Conservation (phyloP, 2,113 vertebrate species). For the Rhinopomastus cyanomelas region DNA sequence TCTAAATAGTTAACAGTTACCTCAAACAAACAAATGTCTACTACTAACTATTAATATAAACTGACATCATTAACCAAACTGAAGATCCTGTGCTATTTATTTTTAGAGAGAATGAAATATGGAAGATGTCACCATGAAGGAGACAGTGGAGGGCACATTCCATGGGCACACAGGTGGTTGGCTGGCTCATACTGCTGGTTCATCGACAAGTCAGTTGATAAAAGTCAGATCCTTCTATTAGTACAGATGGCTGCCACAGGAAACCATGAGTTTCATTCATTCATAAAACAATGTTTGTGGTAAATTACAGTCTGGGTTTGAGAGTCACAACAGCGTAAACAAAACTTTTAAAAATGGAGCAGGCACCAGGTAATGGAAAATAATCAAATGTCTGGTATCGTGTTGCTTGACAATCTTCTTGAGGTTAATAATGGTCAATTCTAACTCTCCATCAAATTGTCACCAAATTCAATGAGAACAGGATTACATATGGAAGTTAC, state of each 20-base stretch:
- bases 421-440: neutral
- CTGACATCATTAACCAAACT: neutral
- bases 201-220: neutral
- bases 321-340: neutral
- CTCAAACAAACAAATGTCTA: neutral
- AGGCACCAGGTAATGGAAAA: neutral
- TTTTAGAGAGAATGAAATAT: neutral
- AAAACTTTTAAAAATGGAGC: neutral
- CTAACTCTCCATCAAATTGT: neutral
- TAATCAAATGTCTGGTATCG: neutral
- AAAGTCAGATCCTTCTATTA: neutral
- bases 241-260: neutral
- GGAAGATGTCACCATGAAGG: neutral
- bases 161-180: neutral
- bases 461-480: conserved; percentile 10
- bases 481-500: neutral
- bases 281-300: conserved; percentile 17
- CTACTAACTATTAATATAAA: neutral
- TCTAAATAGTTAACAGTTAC: neutral
- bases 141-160: neutral
- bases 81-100: neutral
- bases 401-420: neutral
- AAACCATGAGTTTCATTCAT: conserved; percentile 30
- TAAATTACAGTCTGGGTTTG: conserved; percentile 24
- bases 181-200: neutral